phyloP scores from a whole-genome alignment of 2,113 vertebrate species.

The Cryptotis parvus region DNA sequence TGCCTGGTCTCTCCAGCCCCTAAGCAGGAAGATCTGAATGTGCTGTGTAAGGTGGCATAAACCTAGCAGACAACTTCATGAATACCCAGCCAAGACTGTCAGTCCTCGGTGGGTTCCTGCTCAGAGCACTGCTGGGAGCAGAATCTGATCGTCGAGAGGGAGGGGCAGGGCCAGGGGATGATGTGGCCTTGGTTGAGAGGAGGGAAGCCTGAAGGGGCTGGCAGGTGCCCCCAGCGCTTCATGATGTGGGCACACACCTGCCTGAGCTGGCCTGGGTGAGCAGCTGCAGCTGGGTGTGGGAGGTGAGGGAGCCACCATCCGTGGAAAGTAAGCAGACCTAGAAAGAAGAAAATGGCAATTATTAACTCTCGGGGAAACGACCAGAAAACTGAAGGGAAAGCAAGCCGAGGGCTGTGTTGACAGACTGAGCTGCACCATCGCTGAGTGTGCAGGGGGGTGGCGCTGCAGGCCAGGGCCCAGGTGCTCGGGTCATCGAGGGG shows the following conservation, averaged over 20 bases:
- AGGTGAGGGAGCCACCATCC: no score
- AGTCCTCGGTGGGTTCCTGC: not conserved
- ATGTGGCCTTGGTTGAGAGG: not conserved
- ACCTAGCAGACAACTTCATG: no score
- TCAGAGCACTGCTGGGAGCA: not conserved
- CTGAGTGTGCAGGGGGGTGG: not conserved
- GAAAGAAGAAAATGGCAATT: not conserved
- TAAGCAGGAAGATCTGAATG: no score
- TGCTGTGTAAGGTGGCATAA: no score
- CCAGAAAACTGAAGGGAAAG: not conserved
- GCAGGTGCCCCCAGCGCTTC: not conserved
- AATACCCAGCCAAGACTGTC: no score
- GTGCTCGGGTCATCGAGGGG: no score
- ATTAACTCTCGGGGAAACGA: constrained; percentile 31
- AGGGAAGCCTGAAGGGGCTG: not conserved
- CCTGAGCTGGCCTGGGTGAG: not conserved
- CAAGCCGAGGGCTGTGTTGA: not conserved
- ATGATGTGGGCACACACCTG: not conserved
- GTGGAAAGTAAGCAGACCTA: constrained; percentile 42
- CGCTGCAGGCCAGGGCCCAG: no score
- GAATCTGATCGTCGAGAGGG: not conserved
- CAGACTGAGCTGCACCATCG: not conserved
- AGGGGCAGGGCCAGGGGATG: not conserved
- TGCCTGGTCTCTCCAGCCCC: no score
- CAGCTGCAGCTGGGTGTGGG: not conserved